These are phyloP conservation scores for Eupeodes luniger DNA, from an alignment of 2,888 invertebrate species.

Conservation along the genomic window DNA sequence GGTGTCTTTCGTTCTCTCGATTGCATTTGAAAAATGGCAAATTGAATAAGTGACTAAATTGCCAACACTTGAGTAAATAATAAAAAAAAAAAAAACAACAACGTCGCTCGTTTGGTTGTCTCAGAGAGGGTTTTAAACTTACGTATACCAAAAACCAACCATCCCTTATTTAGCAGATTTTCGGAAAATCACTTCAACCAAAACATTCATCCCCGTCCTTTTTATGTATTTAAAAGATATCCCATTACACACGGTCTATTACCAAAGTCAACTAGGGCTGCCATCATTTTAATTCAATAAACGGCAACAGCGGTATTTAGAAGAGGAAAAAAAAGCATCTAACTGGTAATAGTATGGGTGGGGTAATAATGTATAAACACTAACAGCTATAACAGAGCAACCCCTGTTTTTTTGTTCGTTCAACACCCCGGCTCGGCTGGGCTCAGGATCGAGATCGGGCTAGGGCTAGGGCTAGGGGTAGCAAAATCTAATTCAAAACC, in stretches of 20 bases:
- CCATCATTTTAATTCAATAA: constrained; percentile 76
- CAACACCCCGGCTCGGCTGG: too few relatives aligned
- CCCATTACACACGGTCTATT: constrained; percentile 75
- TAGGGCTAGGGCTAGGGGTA: constrained; percentile 30
- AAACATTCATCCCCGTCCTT: constrained; percentile 57
- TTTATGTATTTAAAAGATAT: constrained; percentile 39
- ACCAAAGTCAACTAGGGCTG: constrained; percentile 70
- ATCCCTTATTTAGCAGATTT: constrained; percentile 70
- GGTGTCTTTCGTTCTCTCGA: constrained; percentile 46
- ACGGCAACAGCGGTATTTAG: constrained; percentile 50
- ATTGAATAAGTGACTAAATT: constrained; percentile 81
- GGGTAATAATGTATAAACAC: constrained; percentile 51
- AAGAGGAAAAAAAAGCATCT: constrained; percentile 17
- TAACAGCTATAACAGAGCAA: constrained; percentile 13
- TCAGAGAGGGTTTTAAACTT: constrained; percentile 45
- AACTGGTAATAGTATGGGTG: constrained; percentile 67
- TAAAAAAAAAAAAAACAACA: constrained; percentile 62
- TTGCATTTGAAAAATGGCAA: constrained; percentile 83
- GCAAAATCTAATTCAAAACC: constrained; percentile 75
- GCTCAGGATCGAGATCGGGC: neutral
- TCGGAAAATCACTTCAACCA: constrained; percentile 75
- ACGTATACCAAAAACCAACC: constrained; percentile 10
- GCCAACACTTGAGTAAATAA: constrained; percentile 77
- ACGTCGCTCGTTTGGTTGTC: neutral
- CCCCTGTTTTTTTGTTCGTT: constrained; percentile 34